phyloP scores from a whole-genome alignment of 2,113 vertebrate genomes.

The Salminus brasiliensis region DNA sequence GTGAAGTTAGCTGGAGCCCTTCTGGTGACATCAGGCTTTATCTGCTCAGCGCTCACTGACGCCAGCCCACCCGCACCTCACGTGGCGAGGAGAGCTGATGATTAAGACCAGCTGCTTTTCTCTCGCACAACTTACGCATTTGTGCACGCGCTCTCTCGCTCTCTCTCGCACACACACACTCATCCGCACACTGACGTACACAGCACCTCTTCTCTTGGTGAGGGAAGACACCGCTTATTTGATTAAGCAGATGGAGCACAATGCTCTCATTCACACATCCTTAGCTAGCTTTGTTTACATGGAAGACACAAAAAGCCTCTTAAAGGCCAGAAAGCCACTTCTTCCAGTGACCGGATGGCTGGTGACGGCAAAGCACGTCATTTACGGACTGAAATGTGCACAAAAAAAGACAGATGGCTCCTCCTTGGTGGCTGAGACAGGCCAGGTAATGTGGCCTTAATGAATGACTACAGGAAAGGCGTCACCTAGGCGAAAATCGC shows the following conservation, averaged over 20 bases:
- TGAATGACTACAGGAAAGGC: neutral
- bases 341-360: neutral
- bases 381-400: neutral
- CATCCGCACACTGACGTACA: neutral
- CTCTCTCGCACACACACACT: slow-evolving; percentile 30
- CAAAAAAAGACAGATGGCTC: neutral
- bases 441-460: neutral
- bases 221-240: slow-evolving; percentile 10
- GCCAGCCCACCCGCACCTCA: slow-evolving; percentile 36
- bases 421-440: neutral
- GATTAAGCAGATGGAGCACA: slow-evolving; percentile 19
- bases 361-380: neutral
- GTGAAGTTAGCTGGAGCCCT: slow-evolving; percentile 25
- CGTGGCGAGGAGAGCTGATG: slow-evolving; percentile 39
- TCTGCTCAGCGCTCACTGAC: slow-evolving; percentile 45
- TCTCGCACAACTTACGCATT: slow-evolving; percentile 24
- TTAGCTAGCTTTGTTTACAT: slow-evolving; percentile 27
- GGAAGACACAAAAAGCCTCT: slow-evolving; percentile 12
- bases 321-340: neutral
- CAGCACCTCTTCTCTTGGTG: neutral
- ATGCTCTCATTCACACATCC: slow-evolving; percentile 23
- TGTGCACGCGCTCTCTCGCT: slow-evolving; percentile 13
- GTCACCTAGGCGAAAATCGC: neutral
- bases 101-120: slow-evolving; percentile 48
- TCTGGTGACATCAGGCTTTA: slow-evolving; percentile 49